Percentiles rank a stretch among this genome's conserved stretches.
These are phyloP conservation scores for Scolopax mira DNA, from an alignment of 2,113 vertebrate genomes.

Conservation along the genomic window DNA sequence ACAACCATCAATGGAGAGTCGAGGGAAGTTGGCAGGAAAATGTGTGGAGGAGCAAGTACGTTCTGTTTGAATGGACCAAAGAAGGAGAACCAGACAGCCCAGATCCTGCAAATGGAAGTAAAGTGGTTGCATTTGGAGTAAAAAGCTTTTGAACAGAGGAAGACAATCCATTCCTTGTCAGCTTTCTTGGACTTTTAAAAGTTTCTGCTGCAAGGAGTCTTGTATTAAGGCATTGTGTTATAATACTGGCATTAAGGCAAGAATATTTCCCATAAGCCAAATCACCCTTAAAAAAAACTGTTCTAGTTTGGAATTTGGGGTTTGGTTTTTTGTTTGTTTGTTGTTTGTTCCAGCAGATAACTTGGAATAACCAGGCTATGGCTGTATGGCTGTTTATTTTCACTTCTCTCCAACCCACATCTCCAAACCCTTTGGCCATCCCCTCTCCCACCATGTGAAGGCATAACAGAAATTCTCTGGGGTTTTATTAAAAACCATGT, in stretches of 20 bases:
- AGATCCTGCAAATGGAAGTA: not conserved
- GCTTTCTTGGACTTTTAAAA: not conserved
- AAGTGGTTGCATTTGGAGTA: not conserved
- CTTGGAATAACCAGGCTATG: not conserved
- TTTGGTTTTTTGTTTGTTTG: too few relatives aligned
- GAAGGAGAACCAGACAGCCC: not conserved
- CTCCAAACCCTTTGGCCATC: not conserved
- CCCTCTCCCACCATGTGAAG: not conserved
- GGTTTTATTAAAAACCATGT: not conserved
- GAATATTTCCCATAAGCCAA: not conserved
- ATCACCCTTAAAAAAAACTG: not conserved
- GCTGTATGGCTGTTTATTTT: not conserved
- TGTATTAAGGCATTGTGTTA: not conserved
- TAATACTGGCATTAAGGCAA: too few relatives aligned
- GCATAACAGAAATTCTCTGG: not conserved
- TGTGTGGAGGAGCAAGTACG: not conserved
- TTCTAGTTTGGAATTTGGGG: not conserved
- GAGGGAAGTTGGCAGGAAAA: not conserved
- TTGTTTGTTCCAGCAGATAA: not conserved
- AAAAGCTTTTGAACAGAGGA: not conserved
- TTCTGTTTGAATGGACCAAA: not conserved
- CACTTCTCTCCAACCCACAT: not conserved
- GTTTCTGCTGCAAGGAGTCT: not conserved
- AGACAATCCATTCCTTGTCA: not conserved
- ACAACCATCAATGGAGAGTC: not conserved